Evolutionary conservation across 2,113 vertebrate species (phyloP).

Genomic region (Datnioides undecimradiatus): DNA sequence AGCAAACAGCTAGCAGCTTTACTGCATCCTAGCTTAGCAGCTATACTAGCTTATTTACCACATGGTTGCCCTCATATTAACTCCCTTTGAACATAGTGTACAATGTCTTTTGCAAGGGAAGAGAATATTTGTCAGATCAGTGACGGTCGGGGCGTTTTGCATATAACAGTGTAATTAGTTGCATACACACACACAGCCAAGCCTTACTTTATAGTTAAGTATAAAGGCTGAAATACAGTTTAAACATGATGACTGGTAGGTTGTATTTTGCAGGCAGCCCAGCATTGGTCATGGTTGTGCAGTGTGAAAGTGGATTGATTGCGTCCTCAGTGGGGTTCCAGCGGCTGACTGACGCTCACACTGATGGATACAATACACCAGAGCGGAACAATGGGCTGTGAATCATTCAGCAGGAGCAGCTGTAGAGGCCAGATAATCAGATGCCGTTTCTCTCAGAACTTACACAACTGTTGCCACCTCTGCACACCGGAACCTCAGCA

Average conservation of each 20-base stretch:
- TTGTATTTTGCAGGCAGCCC: constrained; percentile 26
- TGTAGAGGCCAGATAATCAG: constrained; percentile 61
- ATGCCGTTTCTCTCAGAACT: constrained; percentile 22
- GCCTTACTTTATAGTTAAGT: neutral
- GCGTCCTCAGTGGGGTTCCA: constrained; percentile 49
- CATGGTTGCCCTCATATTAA: constrained; percentile 16
- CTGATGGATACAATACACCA: constrained; percentile 52
- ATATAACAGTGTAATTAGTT: neutral
- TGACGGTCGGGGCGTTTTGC: neutral
- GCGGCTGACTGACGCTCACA: constrained; percentile 58
- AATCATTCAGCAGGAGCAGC: constrained; percentile 61
- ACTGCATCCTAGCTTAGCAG: constrained; percentile 9
- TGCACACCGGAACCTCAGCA: neutral
- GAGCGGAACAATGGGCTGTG: constrained; percentile 57
- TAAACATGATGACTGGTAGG: neutral
- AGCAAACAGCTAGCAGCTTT: constrained; percentile 38
- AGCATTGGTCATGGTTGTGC: constrained; percentile 35
- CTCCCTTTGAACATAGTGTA: constrained; percentile 14
- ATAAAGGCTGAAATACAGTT: neutral
- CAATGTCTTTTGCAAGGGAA: neutral
- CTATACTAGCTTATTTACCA: constrained; percentile 20
- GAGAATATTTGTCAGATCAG: constrained; percentile 16
- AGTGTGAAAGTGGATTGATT: constrained; percentile 68
- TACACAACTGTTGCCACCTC: constrained; percentile 15
- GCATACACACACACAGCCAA: neutral